Percentiles rank a stretch among this genome's conserved stretches.
phyloP scores from a whole-genome alignment of 2,888 invertebrate species.

The Nemotelus pantherinus region DNA sequence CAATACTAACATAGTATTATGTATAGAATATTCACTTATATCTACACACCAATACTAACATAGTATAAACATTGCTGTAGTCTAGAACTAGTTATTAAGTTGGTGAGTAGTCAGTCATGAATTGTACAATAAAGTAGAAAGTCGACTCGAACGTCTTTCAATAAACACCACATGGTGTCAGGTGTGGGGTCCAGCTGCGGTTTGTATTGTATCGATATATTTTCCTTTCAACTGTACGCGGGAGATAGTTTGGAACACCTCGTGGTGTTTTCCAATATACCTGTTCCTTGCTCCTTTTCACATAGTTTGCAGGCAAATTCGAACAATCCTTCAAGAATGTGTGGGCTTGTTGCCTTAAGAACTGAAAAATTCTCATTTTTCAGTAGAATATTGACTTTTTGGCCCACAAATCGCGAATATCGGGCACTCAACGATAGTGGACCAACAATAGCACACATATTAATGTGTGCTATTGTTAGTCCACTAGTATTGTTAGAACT shows the following conservation, averaged over 20 bases:
- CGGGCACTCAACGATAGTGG: not conserved
- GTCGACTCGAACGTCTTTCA: too few species aligned
- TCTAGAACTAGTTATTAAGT: too few species aligned
- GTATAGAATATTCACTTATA: too few species aligned
- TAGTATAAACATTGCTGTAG: too few species aligned
- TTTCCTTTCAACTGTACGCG: slow-evolving; percentile 72
- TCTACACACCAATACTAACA: too few species aligned
- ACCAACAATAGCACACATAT: not conserved
- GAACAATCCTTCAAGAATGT: slow-evolving; percentile 80
- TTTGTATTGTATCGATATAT: slow-evolving; percentile 76
- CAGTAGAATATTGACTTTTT: not conserved
- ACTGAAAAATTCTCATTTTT: slow-evolving; percentile 62
- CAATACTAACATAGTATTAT: too few species aligned
- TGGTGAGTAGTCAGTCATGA: too few species aligned
- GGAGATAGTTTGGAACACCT: slow-evolving; percentile 74
- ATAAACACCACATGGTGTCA: too few species aligned
- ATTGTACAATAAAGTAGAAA: too few species aligned
- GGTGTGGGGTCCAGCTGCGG: slow-evolving; percentile 82
- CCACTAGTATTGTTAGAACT: too few species aligned
- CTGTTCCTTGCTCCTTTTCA: slow-evolving; percentile 82
- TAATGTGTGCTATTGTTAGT: too few species aligned
- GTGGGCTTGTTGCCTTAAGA: slow-evolving; percentile 69
- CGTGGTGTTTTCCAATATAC: slow-evolving; percentile 83
- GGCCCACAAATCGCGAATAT: too few species aligned
- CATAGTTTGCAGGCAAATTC: slow-evolving; percentile 86